These are phyloP conservation scores for Nasonia longicornis DNA, from an alignment of 1,140 invertebrate genomes.

Conservation along the genomic window DNA sequence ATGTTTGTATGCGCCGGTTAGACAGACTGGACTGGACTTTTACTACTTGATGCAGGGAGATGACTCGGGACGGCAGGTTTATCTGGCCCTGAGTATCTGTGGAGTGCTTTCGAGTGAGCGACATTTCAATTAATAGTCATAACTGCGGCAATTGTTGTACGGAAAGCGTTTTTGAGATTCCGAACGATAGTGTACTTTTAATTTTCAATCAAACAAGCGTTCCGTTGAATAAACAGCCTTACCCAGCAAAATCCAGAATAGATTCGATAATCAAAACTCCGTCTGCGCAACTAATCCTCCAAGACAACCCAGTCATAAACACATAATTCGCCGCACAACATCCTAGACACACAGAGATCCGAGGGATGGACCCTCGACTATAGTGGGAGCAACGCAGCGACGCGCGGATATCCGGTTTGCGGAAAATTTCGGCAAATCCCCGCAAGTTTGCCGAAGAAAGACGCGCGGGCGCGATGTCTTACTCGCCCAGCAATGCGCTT, in stretches of 20 bases:
- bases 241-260: background rate
- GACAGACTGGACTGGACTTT: background rate
- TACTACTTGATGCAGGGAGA: background rate
- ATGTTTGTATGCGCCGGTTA: background rate
- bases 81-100: background rate
- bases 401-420: slow-evolving; percentile 32
- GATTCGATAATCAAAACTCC: background rate
- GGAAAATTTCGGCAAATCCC: slow-evolving; percentile 31
- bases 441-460: slow-evolving; percentile 19
- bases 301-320: slow-evolving; percentile 16
- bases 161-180: background rate
- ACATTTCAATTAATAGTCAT: background rate
- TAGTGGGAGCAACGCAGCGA: background rate
- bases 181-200: no score
- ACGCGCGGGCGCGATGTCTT: background rate
- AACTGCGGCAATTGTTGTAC: background rate
- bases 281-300: background rate
- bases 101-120: background rate
- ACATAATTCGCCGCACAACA: background rate
- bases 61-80: background rate
- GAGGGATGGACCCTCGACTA: background rate
- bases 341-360: slow-evolving; percentile 5
- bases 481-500: background rate
- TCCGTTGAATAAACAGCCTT: background rate
- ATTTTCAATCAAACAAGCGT: no score